Evolutionary conservation across 2,797 vertebrate genomes (phyloP), one percentile per base, ranked within the genome.

Genomic region (Lepus oiostolus): DNA sequence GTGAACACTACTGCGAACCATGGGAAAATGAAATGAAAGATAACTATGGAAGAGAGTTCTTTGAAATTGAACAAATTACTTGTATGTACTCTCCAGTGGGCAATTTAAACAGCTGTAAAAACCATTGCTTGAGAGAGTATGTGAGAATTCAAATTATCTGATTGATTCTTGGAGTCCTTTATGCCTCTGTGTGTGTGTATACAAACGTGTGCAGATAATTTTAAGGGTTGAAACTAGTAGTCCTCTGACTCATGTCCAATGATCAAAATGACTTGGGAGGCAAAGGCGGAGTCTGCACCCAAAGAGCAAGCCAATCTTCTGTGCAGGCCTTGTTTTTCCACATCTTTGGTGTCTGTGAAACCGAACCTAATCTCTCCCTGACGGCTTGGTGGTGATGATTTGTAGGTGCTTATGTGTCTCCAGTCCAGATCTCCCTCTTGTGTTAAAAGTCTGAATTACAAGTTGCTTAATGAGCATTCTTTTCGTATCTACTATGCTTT

Each of bases 11-110:
- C 58, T 84, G 60, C 35, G 50, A 93, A 58, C 30, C 89, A 1
- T 86, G 84, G 62, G 76, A 80, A 79, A 77, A 88, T 11, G 67
- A 60, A 19, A 76, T 58, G 82, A 91, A 91, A 90, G 17, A 28
- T 7, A 74, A 76, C 26, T 85, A 14, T 83, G 38, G 32, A 92
- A 60, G 30, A 76, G 47, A 70, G 50, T 75, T 81, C 12, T 87
- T 90, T 95, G 71, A 72, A 88, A 90, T 71, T 9, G 13, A 47
- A 72, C 68, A 80, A 50, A 74, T 74, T 32, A 75, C 35, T 75
- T 85, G 6, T 16, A 10, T 68, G 30, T n/a, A 12, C 14, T 68
- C 8, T 47, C 42, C 42, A 47, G 42, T 47, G 42, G 42, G 42
- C 42, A 47, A 47, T 47, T 47, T 47, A 47, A 47, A 47, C 42